Conservation (phyloP, 2,797 vertebrate species). For the Cyprinella venusta region DNA sequence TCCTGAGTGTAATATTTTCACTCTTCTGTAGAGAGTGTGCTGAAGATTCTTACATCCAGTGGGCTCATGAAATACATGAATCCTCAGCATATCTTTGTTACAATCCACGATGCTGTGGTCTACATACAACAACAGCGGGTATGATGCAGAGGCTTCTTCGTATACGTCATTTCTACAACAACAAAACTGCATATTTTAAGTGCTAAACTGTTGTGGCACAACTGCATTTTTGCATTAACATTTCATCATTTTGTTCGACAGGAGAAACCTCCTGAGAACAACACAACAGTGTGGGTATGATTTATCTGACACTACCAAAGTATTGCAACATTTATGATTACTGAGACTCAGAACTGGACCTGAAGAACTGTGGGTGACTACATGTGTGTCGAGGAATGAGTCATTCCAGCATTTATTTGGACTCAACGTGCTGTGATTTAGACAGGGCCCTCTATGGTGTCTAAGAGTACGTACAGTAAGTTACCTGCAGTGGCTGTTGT, state of each 20-base stretch:
- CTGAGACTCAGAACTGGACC: not conserved
- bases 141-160: slow-evolving; percentile 19
- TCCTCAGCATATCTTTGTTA: slow-evolving; percentile 89
- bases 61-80: slow-evolving; percentile 86
- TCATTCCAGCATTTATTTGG: not conserved
- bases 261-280: slow-evolving; percentile 79
- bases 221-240: not conserved
- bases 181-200: not conserved
- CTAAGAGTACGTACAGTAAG: not conserved
- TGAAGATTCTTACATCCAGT: slow-evolving; percentile 85
- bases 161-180: not conserved
- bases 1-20: not conserved
- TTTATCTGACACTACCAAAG: slow-evolving; percentile 8
- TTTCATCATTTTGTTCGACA: slow-evolving; percentile 57
- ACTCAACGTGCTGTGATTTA: slow-evolving; percentile 11
- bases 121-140: slow-evolving; percentile 84
- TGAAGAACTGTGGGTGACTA: not conserved
- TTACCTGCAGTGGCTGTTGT: not conserved
- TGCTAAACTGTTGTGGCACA: not conserved
- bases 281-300: slow-evolving; percentile 82
- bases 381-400: not conserved
- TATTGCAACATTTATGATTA: slow-evolving; percentile 11
- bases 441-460: not conserved
- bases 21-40: slow-evolving; percentile 76
- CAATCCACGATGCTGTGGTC: slow-evolving; percentile 87